A percentile compares a stretch with the other conserved stretches of the same genome.
Evolutionary conservation across 2,888 invertebrate genomes (phyloP).

Genomic region (Exocentrus adspersus): DNA sequence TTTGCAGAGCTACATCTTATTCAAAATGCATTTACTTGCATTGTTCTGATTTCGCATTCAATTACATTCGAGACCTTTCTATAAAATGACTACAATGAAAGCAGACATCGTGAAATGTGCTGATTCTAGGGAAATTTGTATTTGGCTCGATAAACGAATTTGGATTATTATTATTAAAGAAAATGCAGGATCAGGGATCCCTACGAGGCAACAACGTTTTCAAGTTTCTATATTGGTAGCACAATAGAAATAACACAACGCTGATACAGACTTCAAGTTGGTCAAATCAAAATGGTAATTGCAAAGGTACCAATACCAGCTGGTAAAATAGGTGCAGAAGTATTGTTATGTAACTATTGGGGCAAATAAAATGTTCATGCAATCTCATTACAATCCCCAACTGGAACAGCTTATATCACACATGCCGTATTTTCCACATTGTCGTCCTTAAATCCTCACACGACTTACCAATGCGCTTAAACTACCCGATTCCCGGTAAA

Average conservation of each 20-base stretch:
- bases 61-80: neutral
- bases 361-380: no score
- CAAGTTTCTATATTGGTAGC: no score
- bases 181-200: neutral
- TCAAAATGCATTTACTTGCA: no score
- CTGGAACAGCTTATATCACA: neutral
- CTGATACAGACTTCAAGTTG: no score
- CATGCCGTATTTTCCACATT: neutral
- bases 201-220: no score
- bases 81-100: neutral
- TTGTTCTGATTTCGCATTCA: neutral
- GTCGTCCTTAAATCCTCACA: neutral
- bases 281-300: no score
- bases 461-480: neutral
- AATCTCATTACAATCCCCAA: no score
- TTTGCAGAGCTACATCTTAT: neutral
- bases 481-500: neutral
- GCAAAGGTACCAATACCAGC: no score
- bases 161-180: neutral
- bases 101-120: neutral
- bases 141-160: neutral
- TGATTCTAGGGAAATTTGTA: neutral
- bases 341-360: no score
- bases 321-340: no score
- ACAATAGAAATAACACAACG: no score